A percentile compares a stretch with the other conserved stretches of the same genome.
These are phyloP conservation scores for Drosophila mimica DNA, from an alignment of 2,888 invertebrate species.

Conservation along the genomic window DNA sequence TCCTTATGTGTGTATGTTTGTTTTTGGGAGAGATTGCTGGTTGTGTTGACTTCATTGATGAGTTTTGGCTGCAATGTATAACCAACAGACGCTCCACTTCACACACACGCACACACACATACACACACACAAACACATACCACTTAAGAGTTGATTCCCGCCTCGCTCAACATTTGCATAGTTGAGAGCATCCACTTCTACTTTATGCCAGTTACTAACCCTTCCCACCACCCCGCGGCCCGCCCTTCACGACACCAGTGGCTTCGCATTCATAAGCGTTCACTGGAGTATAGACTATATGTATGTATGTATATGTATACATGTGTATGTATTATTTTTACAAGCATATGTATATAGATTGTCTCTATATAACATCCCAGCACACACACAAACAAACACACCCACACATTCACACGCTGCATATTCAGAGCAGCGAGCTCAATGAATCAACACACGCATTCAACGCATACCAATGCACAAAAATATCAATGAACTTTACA, in stretches of 20 bases:
- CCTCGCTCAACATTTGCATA: conserved; percentile 50
- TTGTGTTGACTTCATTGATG: conserved; percentile 69
- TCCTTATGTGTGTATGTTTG: conserved; percentile 28
- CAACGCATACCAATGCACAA: conserved; percentile 74
- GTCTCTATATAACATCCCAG: conserved; percentile 29
- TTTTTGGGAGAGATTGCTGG: conserved; percentile 23
- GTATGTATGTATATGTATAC: conserved; percentile 5
- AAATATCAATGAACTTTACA: conserved; percentile 84
- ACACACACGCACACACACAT: conserved; percentile 13
- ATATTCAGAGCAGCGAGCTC: conserved; percentile 59
- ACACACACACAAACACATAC: conserved; percentile 7
- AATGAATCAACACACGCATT: conserved; percentile 79
- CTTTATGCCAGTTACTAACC: conserved; percentile 18
- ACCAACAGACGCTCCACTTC: conserved; percentile 24
- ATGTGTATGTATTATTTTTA: conserved; percentile 6
- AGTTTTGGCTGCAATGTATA: conserved; percentile 47
- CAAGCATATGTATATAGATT: conserved; percentile 8
- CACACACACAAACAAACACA: not conserved
- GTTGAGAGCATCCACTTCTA: conserved; percentile 50
- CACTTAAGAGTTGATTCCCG: conserved; percentile 23
- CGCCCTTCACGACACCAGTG: conserved; percentile 22
- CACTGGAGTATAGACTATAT: conserved; percentile 41
- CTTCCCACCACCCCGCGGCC: not conserved
- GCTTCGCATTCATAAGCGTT: conserved; percentile 56
- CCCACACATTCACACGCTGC: conserved; percentile 10